Base-by-base conservation (phyloP, 2,113 vertebrate species). In the Zootoca vivipara region DNA sequence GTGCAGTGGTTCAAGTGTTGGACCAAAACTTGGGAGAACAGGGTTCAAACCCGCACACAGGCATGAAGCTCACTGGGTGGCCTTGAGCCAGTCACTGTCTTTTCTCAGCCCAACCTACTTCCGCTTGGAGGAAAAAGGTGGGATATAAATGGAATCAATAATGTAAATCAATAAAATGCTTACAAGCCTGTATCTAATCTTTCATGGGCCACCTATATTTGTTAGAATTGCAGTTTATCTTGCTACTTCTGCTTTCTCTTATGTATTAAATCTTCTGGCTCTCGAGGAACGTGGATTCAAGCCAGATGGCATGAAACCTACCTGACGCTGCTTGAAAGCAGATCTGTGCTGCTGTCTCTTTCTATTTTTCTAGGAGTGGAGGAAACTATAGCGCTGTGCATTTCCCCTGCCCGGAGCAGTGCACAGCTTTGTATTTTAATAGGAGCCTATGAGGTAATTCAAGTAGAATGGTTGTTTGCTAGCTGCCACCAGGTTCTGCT, bases 241-340 rank as follows among this genome's bases (percentile, higher is more conserved):
- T 52, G 13, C 24, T 38, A 72, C 42, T 80, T 42, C 74, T 46
- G 38, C 40, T 78, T 30, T 40, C 18, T 40, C 35, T 70, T 52
- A 24, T 79, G 52, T 26, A 4, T 56, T 83, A n/a, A 65, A 74
- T 78, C 73, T 64, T 38, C 62, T 75, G 56, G 72, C 22, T 7
- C 33, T 30, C 16, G 20, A 83, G 65, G 24, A 69, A 78, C n/a
- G 38, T 84, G 82, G 64, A 62, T 40, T 35, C n/a, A n/a, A 33
- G 26, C 78, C 86, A 87, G 42, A 35, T 87, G 78, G 78, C 52
- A 30, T 38, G 78, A 73, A 72, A 62, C 24, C 33, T 62, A n/a
- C 69, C 52, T 67, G 79, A 35, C 67, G 73, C 85, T 79, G 77
- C 85, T 86, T 86, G 75, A 67, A 86, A 86, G 85, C 64, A 65